Base-by-base conservation (phyloP, 2,888 invertebrate species). In the Antheraea yamamai region DNA sequence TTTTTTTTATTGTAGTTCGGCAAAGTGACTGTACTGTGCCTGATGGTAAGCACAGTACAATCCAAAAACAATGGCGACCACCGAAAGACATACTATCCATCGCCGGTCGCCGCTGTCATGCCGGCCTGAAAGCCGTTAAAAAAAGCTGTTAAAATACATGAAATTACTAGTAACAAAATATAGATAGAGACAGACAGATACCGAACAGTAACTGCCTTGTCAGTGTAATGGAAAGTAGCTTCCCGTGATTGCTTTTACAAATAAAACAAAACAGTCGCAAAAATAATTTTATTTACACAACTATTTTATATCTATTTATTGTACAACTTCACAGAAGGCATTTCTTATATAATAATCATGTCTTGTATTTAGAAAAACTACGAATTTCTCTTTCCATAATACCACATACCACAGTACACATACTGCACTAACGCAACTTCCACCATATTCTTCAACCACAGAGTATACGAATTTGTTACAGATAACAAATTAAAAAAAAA, bases 241-340 rank as follows among this genome's bases (percentile, higher is more conserved):
- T 39, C 35, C 35, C 35, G 4, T 39, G 35, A 39, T 39, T 39
- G 14, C 1, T 52, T 64, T 20, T 20, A 64, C 1, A 64, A 68
- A 30, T 12, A 35, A 68, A 68, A 26, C 18, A 30, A 61, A 61
- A 68, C 35, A 18, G 14, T 68, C 8, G 30, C 26, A 68, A 68
- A 68, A 68, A 68, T 35, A 68, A 12, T 23, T 61, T 61, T 61
- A 61, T 61, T 61, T 61, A 61, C 61, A 61, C 23, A 23, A 23
- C 20, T 18, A 72, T 55, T 35, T 76, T 77, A 76, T 51, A 75
- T 51, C 78, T 82, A 82, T 77, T 87, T 87, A 87, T 86, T 87
- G 86, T 88, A 82, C 81, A 84, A 80, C 85, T 86, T 87, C 87
- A 85, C 81, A 86, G 85, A 88, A 88, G 88, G 88, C 88, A 81